Evolutionary conservation across 2,797 vertebrate species (phyloP).

Genomic region (Poecile montanus): DNA sequence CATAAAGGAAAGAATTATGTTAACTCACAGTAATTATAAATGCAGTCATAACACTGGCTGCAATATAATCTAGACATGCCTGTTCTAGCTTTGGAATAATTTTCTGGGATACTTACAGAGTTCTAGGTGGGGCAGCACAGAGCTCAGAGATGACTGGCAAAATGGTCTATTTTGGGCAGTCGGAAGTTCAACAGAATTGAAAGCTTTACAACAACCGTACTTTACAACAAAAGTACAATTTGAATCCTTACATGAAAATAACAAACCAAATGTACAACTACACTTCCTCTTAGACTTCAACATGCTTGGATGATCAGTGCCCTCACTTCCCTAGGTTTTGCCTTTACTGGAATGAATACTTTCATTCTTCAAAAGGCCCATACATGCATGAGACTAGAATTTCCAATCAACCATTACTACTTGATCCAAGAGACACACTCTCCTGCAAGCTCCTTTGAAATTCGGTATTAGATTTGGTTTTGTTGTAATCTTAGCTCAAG

Average conservation of each 20-base stretch:
- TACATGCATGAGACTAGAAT: background rate
- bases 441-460: constrained; percentile 8
- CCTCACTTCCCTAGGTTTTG: background rate
- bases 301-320: background rate
- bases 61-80: constrained; percentile 25
- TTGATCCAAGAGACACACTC: background rate
- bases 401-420: background rate
- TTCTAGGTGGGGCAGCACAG: constrained; percentile 23
- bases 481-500: background rate
- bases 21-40: constrained; percentile 56
- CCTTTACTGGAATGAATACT: background rate
- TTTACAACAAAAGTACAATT: background rate
- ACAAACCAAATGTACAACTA: background rate
- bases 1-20: constrained; percentile 62
- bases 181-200: background rate
- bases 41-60: constrained; percentile 52
- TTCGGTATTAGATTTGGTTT: background rate
- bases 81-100: constrained; percentile 30
- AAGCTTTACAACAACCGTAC: background rate
- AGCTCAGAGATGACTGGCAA: background rate
- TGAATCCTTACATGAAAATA: background rate
- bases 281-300: background rate
- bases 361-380: background rate
- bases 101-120: background rate
- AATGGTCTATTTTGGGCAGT: background rate